Evolutionary conservation across 2,888 invertebrate species (phyloP), one percentile per base, ranked within the genome.

Genomic region (Andrena bucephala): DNA sequence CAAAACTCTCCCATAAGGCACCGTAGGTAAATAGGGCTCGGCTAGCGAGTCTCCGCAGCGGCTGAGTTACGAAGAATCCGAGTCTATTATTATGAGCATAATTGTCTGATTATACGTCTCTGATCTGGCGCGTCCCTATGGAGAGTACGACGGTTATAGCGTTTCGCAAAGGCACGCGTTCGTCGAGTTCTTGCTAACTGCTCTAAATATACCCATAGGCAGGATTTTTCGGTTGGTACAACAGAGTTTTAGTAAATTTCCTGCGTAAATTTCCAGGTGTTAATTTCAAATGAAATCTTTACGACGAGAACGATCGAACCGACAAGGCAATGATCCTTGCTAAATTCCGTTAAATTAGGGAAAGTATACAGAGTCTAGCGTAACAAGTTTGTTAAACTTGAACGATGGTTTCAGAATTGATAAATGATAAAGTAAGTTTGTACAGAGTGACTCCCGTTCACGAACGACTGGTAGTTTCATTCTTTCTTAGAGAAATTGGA

Each of bases 21-120:
- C 81, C 57, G 74, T 83, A 84, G 83, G 81, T 73, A 74, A 68
- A 80, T 79, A 78, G 62, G 50, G 50, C 77, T 70, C 52, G 54
- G 57, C 48, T 52, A 54, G 60, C 42, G 66, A 73, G 80, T 81
- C 80, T 83, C 80, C 81, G 81, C 79, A 0, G 62, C 65, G 67
- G 48, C 76, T 62, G 68, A 75, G 71, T 77, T 89, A 89, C 89
- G 83, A 77, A 85, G 89, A 89, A 89, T 87, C 84, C 81, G 67
- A 76, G 68, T 68, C 85, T 89, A 82, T 89, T 84, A 89, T 89
- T 89, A 88, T 86, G 66, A 83, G 31, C 85, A 80, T 88, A 88
- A 89, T 89, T 87, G 86, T 87, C 84, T 89, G 89, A 89, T 89
- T 89, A 87, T 87, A 89, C 86, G 86, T 88, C 85, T 87, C 85